phyloP scores from a whole-genome alignment of 64 coral and sea anemone genomes.

The Astreopora myriophthalma region DNA sequence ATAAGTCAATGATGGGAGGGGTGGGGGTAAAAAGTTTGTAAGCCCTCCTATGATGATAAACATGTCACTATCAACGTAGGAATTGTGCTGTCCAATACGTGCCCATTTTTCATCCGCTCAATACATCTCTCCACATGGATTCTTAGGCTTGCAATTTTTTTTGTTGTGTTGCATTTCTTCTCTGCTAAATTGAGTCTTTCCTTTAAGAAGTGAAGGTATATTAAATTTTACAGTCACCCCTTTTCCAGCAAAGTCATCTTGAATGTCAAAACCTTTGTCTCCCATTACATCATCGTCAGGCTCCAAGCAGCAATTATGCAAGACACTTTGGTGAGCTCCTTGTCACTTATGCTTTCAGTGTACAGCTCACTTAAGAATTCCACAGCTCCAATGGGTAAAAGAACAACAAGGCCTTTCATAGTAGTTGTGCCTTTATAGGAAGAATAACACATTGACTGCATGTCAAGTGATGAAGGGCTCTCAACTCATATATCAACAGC shows the following conservation, averaged over 20 bases:
- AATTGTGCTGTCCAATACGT: constrained; percentile 33
- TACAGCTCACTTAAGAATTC: constrained; percentile 61
- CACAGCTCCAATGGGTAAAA: constrained; percentile 52
- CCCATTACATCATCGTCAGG: constrained; percentile 51
- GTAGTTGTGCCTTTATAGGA: constrained; percentile 65
- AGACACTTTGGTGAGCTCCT: constrained; percentile 62
- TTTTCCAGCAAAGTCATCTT: constrained; percentile 74
- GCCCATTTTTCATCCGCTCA: constrained; percentile 39
- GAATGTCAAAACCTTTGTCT: constrained; percentile 63
- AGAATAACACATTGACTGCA: constrained; percentile 33
- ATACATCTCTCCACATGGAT: constrained; percentile 49
- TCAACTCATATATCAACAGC: constrained; percentile 27
- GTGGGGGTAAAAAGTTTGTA: constrained; percentile 12
- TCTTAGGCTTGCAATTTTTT: constrained; percentile 57
- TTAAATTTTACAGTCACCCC: constrained; percentile 65
- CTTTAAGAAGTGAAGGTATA: constrained; percentile 52
- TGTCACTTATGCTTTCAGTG: constrained; percentile 39
- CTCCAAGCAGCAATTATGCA: not conserved
- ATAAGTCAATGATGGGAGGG: too few relatives aligned
- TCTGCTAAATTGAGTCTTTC: constrained; percentile 61
- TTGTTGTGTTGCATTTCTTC: constrained; percentile 66
- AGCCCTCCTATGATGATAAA: constrained; percentile 10
- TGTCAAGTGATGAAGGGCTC: too few relatives aligned
- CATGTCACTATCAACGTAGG: constrained; percentile 51
- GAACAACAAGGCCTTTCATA: constrained; percentile 59